Base-by-base conservation (phyloP, 2,888 invertebrate genomes). In the Dynastes tityus region DNA sequence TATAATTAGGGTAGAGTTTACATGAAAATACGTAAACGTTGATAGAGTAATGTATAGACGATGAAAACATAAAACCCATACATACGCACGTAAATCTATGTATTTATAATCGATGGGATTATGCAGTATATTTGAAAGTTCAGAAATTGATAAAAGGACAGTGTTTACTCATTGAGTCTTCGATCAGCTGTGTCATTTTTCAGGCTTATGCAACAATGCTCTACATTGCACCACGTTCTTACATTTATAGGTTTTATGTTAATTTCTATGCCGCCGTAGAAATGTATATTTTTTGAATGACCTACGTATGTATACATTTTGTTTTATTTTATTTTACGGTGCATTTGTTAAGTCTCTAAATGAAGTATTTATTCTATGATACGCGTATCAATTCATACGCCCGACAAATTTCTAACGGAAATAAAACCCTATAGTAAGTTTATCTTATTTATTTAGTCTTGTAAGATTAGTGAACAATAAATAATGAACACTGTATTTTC, bases 181-280 rank as follows among this genome's bases (percentile, higher is more conserved):
- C 61, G 45, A 73, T 73, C 58, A 27, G 6, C 73, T 73, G 61
- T 61, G 73, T 61, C 61, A 61, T 73, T 58, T 61, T 61, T 61
- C 73, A 73, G 71, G 73, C 73, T 73, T 73, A 73, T 58, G 73
- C 61, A 73, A 73, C 22, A 61, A 73, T 73, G 32, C 11, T 61
- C 5, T 45, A 13, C 8, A 58, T 73, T 73, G 58, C 73, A 58
- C 40, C 61, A 73, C 40, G 32, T 16, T 32, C n/a, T 55, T 29
- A 55, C 37, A 55, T 37, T n/a, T 16, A 55, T 61, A 13, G 2
- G 40, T 45, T 45, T 45, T 49, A 16, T 16, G 27, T 67, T 67
- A n/a, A 49, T 45, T 68, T 37, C 9, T 27, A 61, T 6, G 27
- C 9, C 6, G 16, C n/a, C n/a, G 55, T 1, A 55, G 16, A 55